Percentiles rank a stretch among this genome's conserved stretches.
phyloP scores from a whole-genome alignment of 2,797 vertebrate species.

The Ctenochaetus hawaiiensis region DNA sequence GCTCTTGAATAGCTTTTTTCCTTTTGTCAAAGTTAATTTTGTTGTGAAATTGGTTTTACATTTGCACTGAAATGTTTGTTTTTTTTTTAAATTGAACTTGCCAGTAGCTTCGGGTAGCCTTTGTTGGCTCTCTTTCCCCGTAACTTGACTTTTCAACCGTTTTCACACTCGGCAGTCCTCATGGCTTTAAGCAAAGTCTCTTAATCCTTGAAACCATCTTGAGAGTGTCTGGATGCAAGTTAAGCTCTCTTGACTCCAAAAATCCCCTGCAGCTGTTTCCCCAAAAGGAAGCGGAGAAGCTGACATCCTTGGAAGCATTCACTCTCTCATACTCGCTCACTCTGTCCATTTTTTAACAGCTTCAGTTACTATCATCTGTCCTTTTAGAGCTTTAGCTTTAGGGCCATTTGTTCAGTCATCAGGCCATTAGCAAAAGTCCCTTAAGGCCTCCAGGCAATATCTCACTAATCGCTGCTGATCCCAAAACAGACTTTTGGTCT shows the following conservation, averaged over 20 bases:
- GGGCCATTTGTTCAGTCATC: slow-evolving; percentile 20
- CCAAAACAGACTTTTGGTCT: slow-evolving; percentile 27
- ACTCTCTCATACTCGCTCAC: slow-evolving; percentile 27
- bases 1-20: slow-evolving; percentile 1
- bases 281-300: slow-evolving; percentile 61
- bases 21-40: slow-evolving; percentile 18
- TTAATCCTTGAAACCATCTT: slow-evolving; percentile 77
- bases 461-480: slow-evolving; percentile 38
- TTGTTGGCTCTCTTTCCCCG: slow-evolving; percentile 40
- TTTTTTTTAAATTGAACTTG: slow-evolving; percentile 52
- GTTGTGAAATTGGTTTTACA: slow-evolving; percentile 58
- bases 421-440: not conserved
- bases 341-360: slow-evolving; percentile 5
- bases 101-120: slow-evolving; percentile 31
- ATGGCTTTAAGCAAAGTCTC: slow-evolving; percentile 71
- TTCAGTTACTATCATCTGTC: slow-evolving; percentile 7
- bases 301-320: slow-evolving; percentile 53
- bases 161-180: slow-evolving; percentile 72
- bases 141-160: slow-evolving; percentile 55
- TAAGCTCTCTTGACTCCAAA: slow-evolving; percentile 75
- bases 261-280: slow-evolving; percentile 77
- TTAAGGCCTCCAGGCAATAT: not conserved
- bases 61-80: slow-evolving; percentile 50
- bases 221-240: slow-evolving; percentile 66
- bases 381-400: slow-evolving; percentile 32